Evolutionary conservation across 2,888 invertebrate species (phyloP).

Genomic region (Dicyrtoma fusca): DNA sequence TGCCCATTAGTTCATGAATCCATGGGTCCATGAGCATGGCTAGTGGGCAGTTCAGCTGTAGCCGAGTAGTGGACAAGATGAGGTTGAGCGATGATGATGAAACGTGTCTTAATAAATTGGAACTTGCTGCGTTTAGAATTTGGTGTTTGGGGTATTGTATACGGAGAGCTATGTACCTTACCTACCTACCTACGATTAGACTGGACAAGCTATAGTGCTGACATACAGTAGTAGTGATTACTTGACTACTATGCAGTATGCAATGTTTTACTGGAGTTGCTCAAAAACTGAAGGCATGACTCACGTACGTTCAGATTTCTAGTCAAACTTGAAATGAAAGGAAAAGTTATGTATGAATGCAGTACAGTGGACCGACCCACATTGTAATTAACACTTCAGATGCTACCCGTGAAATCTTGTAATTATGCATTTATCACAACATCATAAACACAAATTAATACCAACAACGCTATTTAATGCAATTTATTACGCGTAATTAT

Average conservation of each 20-base stretch:
- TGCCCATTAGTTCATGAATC: not conserved
- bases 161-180: no score
- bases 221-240: no score
- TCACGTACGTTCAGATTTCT: not conserved
- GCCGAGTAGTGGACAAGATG: not conserved
- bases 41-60: constrained; percentile 7
- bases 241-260: no score
- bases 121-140: constrained; percentile 6
- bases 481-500: not conserved
- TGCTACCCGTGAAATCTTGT: constrained; percentile 22
- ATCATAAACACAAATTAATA: constrained; percentile 14
- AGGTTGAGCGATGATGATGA: constrained; percentile 1
- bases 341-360: constrained; percentile 12
- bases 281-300: not conserved
- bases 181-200: no score
- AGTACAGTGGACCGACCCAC: constrained; percentile 3
- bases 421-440: constrained; percentile 19
- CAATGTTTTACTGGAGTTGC: no score
- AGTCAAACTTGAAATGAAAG: constrained; percentile 17
- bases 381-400: constrained; percentile 29
- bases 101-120: constrained; percentile 21
- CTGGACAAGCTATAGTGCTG: no score
- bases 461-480: not conserved
- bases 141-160: constrained; percentile 2
- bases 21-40: not conserved